A percentile compares a stretch with the other conserved stretches of the same genome.
phyloP scores from a whole-genome alignment of 2,888 invertebrate genomes.

The Subacronicta megacephala region DNA sequence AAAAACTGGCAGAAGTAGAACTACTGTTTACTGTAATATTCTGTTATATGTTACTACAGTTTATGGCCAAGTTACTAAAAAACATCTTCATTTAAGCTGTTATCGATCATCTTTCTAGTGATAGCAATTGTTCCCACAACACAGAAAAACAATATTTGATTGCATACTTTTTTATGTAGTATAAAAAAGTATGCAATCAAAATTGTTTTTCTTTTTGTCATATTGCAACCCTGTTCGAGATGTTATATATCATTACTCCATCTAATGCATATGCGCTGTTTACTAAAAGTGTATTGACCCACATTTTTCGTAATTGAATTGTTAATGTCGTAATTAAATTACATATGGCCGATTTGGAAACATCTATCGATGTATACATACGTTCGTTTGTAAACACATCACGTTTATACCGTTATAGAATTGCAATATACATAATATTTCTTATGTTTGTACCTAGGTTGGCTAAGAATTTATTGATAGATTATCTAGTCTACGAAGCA shows the following conservation, averaged over 20 bases:
- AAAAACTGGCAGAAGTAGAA: no score
- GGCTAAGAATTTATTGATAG: neutral
- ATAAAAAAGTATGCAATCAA: no score
- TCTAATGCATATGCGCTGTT: constrained; percentile 31
- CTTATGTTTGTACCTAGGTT: neutral
- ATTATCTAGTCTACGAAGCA: no score
- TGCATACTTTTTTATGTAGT: no score
- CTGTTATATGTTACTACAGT: no score
- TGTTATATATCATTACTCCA: constrained; percentile 2
- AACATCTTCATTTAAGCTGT: no score
- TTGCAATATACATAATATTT: neutral
- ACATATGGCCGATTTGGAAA: constrained; percentile 58
- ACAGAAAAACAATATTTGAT: no score
- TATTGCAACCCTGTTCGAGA: constrained; percentile 7
- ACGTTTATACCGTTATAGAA: constrained; percentile 13
- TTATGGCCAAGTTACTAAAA: no score
- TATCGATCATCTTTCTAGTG: no score
- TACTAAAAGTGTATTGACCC: constrained; percentile 40
- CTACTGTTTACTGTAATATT: no score
- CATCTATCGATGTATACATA: constrained; percentile 36
- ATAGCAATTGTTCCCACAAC: no score
- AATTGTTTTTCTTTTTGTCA: neutral
- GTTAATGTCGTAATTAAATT: constrained; percentile 68
- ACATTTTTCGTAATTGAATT: constrained; percentile 56
- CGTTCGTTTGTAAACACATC: constrained; percentile 28